A percentile compares a stretch with the other conserved stretches of the same genome.
Conservation (phyloP, 2,113 vertebrate species). For the Onychorhynchus coronatus region DNA sequence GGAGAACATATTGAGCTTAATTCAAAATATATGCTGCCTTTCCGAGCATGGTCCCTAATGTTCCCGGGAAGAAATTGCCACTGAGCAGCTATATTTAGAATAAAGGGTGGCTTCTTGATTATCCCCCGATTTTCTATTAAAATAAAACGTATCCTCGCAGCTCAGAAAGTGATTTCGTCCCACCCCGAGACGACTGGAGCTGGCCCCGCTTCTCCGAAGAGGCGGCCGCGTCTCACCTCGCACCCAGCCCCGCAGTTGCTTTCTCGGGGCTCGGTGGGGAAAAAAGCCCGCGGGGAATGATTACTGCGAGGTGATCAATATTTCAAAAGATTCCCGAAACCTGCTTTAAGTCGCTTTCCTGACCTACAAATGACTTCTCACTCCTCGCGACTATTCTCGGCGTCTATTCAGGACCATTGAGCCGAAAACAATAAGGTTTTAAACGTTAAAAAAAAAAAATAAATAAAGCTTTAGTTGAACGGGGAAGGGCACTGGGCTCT, state of each 20-base stretch:
- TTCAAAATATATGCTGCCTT: slow-evolving; percentile 20
- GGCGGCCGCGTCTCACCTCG: neutral
- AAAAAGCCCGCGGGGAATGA: neutral
- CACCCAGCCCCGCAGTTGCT: neutral
- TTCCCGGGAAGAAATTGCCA: neutral
- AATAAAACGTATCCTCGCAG: neutral
- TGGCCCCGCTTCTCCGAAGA: neutral
- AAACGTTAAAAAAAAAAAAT: neutral
- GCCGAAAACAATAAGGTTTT: slow-evolving; percentile 42
- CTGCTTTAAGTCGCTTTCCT: slow-evolving; percentile 56
- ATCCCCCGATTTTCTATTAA: neutral
- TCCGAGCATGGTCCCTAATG: neutral
- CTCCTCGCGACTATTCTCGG: slow-evolving; percentile 46
- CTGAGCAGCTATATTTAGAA: neutral
- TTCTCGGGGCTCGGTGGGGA: neutral
- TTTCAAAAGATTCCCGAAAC: slow-evolving; percentile 49
- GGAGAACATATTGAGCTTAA: slow-evolving; percentile 29
- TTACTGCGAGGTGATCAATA: slow-evolving; percentile 16
- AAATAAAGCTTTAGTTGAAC: neutral
- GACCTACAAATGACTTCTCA: slow-evolving; percentile 80
- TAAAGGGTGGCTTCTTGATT: neutral
- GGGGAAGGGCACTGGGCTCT: neutral
- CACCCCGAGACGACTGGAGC: neutral
- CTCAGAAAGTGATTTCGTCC: neutral
- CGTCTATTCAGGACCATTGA: slow-evolving; percentile 55